Conservation (phyloP, 2,797 vertebrate species). For the Acanthurus lineatus region DNA sequence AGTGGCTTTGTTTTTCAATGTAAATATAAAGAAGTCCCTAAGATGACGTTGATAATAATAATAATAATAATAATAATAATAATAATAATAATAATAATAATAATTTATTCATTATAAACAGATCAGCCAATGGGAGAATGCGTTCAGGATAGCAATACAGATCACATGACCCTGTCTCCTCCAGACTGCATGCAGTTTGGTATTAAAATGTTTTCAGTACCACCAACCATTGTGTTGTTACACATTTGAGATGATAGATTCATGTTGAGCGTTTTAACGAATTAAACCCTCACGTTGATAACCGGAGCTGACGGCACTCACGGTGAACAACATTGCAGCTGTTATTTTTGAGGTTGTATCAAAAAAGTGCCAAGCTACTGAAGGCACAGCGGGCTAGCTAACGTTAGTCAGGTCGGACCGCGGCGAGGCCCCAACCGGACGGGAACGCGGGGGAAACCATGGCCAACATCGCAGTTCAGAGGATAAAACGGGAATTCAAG, state of each 20-base stretch:
- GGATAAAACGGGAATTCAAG: conserved; percentile 99
- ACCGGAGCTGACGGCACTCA: conserved; percentile 32
- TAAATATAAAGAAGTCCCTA: background rate
- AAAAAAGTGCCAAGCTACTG: conserved; percentile 64
- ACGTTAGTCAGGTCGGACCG: conserved; percentile 74
- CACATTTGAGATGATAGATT: conserved; percentile 62
- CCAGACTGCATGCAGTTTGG: conserved; percentile 81
- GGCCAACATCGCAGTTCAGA: conserved; percentile 99
- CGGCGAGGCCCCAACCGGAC: conserved; percentile 83
- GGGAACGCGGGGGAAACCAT: conserved; percentile 83
- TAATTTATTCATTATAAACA: conserved; percentile 21
- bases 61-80: conserved; percentile 3
- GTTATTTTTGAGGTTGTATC: conserved; percentile 64
- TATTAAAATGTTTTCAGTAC: conserved; percentile 83
- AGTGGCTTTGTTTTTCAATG: background rate
- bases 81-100: conserved; percentile 8
- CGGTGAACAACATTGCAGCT: conserved; percentile 34
- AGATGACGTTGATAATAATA: background rate
- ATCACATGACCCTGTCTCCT: conserved; percentile 80
- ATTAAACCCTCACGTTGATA: background rate
- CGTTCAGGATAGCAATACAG: conserved; percentile 62
- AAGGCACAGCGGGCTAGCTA: conserved; percentile 60
- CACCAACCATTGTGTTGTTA: conserved; percentile 66
- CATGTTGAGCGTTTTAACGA: conserved; percentile 36
- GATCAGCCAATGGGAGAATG: conserved; percentile 65